Base-by-base conservation (phyloP, 2,888 invertebrate species). In the Hirtodrosophila histrioides region DNA sequence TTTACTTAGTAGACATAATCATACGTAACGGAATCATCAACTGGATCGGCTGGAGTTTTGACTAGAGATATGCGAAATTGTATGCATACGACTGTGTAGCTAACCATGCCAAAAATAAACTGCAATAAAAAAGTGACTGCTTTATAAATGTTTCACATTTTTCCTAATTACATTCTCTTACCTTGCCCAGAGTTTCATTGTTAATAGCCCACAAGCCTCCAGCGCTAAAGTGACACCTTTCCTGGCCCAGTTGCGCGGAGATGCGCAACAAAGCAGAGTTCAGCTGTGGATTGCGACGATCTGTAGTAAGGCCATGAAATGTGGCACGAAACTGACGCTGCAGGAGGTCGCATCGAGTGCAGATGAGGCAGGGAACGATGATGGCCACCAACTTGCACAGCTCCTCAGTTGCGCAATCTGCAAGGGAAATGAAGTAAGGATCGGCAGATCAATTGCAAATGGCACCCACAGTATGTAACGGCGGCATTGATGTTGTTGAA, bases 21-120 rank as follows among this genome's bases (percentile, higher is more conserved):
- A 24, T 53, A 29, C 0, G 67, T 45, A 6, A 23, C 24, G 4
- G 17, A 4, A 29, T 36, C 53, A n/a, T 36, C 39, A 9, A 23
- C 17, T n/a, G 35, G 17, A 24, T 56, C 45, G 27, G 37, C 27
- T 4, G 40, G 10, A 9, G 29, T 54, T 31, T 64, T 71, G n/a
- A 50, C 41, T 8, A 54, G 43, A 3, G 78, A 75, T 56, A 82
- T 64, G 4, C 82, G 87, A 31, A 89, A 90, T 75, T 90, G 90
- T 48, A 89, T 89, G 68, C 88, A 76, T 58, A 89, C 82, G 7
- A 90, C 83, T 33, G 89, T 77, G 12, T 89, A 89, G 63, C 81
- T 79, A 45, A 79, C 49, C 45, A 80, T 68, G 29, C 82, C 78
- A 35, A 88, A 88, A 4, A 89, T 35, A 45, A 86, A 85, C 89